Evolutionary conservation across 2,113 vertebrate genomes (phyloP), one percentile per base, ranked within the genome.

Genomic region (Oplegnathus fasciatus): DNA sequence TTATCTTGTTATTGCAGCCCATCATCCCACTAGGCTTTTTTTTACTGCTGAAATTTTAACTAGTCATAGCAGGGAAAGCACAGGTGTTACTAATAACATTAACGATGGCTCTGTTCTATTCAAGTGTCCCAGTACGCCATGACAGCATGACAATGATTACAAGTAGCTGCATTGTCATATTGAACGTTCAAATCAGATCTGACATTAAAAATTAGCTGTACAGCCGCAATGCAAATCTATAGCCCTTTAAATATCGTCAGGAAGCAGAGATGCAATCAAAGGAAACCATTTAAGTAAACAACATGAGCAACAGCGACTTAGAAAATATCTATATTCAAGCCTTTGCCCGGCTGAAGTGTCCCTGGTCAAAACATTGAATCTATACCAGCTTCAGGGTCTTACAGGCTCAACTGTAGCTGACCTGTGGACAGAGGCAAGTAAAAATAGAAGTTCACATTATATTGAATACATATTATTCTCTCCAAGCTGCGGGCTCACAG

Each of bases 361-460:
- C 18, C 20, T 20, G 37, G 55, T 17, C 40, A 58, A 71, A 57
- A 52, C 30, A 73, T 37, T 72, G 10, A 46, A 62, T 50, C 20
- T 9, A 68, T n/a, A 64, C 34, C 46, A 69, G 66, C 55, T 73
- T 28, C 32, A 24, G 9, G 37, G 20, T 73, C 5, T 30, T 30
- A 66, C 6, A 42, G 26, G 15, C 32, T 66, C 26, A 76, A 37
- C 30, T 40, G 32, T 32, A 48, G 17, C 54, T 50, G 54, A 86
- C 77, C 50, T 81, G 6, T 68, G 20, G 42, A 65, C 9, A 60
- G 58, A 69, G 4, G 18, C 61, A 26, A 15, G 28, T 34, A 37
- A 75, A 75, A 81, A 82, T 66, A 81, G 18, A 75, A 60, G 60
- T 57, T 82, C 42, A 26, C 58, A 58, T 34, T 67, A 70, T 82